These are phyloP conservation scores for Hyles euphorbiae DNA, from an alignment of 1,140 invertebrate genomes.

Conservation along the genomic window DNA sequence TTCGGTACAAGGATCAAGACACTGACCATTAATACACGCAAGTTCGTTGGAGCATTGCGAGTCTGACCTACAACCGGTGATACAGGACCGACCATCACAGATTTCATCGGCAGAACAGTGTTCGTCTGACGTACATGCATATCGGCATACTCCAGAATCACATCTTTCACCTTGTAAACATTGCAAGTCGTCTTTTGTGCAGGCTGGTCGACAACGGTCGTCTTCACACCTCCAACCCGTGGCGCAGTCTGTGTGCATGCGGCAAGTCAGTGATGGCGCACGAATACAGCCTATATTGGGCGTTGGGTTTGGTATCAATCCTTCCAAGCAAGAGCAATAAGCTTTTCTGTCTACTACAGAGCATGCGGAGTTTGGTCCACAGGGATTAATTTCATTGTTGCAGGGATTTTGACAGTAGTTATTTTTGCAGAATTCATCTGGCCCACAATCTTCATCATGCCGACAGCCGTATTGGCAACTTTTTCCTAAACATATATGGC, in stretches of 20 bases:
- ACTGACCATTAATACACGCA: conserved; percentile 85
- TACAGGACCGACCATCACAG: conserved; percentile 87
- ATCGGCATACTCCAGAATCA: conserved; percentile 81
- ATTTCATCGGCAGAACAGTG: conserved; percentile 89
- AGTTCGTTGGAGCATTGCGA: conserved; percentile 82
- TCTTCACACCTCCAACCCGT: conserved; percentile 82
- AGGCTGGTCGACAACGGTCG: conserved; percentile 84
- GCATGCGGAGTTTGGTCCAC: conserved; percentile 89
- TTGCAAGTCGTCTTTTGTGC: conserved; percentile 82
- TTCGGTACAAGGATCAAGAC: conserved; percentile 83
- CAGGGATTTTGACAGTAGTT: conserved; percentile 90
- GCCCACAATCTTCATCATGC: conserved; percentile 90
- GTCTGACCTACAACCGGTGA: conserved; percentile 87
- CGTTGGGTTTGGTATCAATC: conserved; percentile 89
- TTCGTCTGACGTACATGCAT: conserved; percentile 84
- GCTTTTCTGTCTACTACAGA: conserved; percentile 88
- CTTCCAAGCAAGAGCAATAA: conserved; percentile 84
- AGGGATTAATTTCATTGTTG: conserved; percentile 78
- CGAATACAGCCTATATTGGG: conserved; percentile 89
- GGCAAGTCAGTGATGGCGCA: conserved; percentile 82
- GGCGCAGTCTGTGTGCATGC: conserved; percentile 83
- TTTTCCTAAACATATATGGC: conserved; percentile 90
- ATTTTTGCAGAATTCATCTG: conserved; percentile 85
- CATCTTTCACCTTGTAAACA: conserved; percentile 91
- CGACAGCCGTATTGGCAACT: conserved; percentile 91